A percentile compares a stretch with the other conserved stretches of the same genome.
Conservation (phyloP, 2,797 vertebrate species). For the Peromyscus aztecus region DNA sequence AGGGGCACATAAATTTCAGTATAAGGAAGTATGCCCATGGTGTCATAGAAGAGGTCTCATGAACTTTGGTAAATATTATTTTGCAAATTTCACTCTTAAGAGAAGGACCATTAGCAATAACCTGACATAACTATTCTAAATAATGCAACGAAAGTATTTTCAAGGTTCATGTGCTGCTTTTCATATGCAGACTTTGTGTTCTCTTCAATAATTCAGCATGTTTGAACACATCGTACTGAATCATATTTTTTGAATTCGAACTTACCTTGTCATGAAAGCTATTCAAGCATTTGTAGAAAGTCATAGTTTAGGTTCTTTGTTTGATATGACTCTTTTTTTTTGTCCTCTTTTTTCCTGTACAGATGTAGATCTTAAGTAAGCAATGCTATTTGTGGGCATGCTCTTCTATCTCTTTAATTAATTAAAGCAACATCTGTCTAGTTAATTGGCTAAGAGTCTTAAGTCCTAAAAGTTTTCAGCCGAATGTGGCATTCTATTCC, state of each 20-base stretch:
- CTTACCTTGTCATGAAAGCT: constrained; percentile 73
- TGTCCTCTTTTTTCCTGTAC: not conserved
- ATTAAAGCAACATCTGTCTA: not conserved
- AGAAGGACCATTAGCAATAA: constrained; percentile 81
- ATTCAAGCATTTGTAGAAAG: constrained; percentile 34
- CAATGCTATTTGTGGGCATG: not conserved
- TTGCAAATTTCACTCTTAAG: constrained; percentile 85
- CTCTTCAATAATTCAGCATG: constrained; percentile 86
- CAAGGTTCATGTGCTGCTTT: constrained; percentile 83
- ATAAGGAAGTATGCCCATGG: constrained; percentile 30
- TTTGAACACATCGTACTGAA: constrained; percentile 81
- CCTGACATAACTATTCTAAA: constrained; percentile 87
- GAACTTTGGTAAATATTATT: constrained; percentile 85
- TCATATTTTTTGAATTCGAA: constrained; percentile 76
- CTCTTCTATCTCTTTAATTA: not conserved
- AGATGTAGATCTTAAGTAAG: not conserved
- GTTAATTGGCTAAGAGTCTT: constrained; percentile 66
- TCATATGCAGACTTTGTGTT: constrained; percentile 78
- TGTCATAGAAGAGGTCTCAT: constrained; percentile 72
- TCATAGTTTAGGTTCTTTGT: not conserved
- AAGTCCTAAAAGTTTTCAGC: not conserved
- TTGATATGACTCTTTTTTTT: not conserved
- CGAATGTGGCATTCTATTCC: not conserved
- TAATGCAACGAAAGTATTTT: constrained; percentile 88
- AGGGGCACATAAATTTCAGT: constrained; percentile 29